These are phyloP conservation scores for Anisognathus igniventris DNA, from an alignment of 2,797 vertebrate genomes.

Conservation along the genomic window DNA sequence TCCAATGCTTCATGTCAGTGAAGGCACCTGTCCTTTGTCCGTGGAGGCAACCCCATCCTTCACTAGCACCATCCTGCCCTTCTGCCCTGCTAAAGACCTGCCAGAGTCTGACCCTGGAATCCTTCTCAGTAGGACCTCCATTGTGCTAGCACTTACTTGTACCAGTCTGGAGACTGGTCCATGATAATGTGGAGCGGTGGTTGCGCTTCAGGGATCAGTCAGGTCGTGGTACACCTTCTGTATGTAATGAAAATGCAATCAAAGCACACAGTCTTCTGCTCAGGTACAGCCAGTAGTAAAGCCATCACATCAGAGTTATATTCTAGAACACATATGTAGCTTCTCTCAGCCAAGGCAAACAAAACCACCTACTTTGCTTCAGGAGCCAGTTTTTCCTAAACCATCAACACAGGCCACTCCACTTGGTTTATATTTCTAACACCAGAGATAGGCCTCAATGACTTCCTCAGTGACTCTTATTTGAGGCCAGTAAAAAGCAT, in stretches of 20 bases:
- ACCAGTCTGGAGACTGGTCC: background rate
- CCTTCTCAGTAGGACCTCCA: background rate
- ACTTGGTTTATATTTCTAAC: background rate
- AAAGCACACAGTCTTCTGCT: background rate
- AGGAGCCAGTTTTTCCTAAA: background rate
- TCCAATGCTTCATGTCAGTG: background rate
- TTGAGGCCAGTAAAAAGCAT: background rate
- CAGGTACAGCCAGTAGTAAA: background rate
- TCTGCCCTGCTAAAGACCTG: background rate
- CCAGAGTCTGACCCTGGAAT: background rate
- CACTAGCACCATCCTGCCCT: background rate
- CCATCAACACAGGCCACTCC: background rate
- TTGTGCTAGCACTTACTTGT: background rate
- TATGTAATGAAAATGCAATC: background rate
- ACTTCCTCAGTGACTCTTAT: background rate
- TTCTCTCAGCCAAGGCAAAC: background rate
- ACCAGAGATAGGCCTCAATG: background rate
- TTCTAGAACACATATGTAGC: background rate
- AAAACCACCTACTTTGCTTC: background rate
- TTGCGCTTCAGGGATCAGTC: background rate
- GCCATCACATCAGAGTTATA: background rate
- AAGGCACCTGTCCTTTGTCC: background rate
- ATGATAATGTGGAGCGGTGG: accelerated
- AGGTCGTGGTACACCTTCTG: accelerated
- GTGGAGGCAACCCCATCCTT: background rate